Evolutionary conservation across 2,888 invertebrate genomes (phyloP).

Genomic region (Microdon myrmicae): DNA sequence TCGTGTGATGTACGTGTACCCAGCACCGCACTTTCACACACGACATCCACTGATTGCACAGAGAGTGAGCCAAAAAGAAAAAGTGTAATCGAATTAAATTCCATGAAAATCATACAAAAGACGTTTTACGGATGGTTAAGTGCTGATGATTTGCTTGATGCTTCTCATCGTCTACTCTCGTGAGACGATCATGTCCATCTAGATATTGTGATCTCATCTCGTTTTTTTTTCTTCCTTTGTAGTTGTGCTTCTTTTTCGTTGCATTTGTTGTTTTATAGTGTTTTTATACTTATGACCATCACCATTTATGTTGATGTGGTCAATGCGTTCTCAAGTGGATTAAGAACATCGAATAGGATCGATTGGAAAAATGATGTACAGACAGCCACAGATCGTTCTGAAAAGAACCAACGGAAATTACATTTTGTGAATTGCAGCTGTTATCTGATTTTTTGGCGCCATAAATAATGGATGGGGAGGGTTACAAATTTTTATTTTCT

Average conservation of each 20-base stretch:
- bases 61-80: slow-evolving; percentile 1
- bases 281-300: too few relatives aligned
- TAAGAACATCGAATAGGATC: slow-evolving; percentile 30
- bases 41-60: not conserved
- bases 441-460: slow-evolving; percentile 53
- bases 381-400: slow-evolving; percentile 20
- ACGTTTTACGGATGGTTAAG: slow-evolving; percentile 49
- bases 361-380: slow-evolving; percentile 33
- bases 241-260: not conserved
- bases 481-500: slow-evolving; percentile 11
- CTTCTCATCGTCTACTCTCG: slow-evolving; percentile 20
- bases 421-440: slow-evolving; percentile 52
- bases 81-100: slow-evolving; percentile 51
- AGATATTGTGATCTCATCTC: slow-evolving; percentile 17
- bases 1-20: slow-evolving; percentile 30
- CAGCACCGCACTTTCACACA: not conserved
- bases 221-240: not conserved
- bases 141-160: slow-evolving; percentile 45
- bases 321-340: slow-evolving; percentile 39
- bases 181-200: slow-evolving; percentile 35
- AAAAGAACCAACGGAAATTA: slow-evolving; percentile 46
- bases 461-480: slow-evolving; percentile 51
- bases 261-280: too few relatives aligned
- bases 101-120: slow-evolving; percentile 51
- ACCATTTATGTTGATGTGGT: slow-evolving; percentile 41